Base-by-base conservation (phyloP, 2,113 vertebrate species). In the Carassius carassius region DNA sequence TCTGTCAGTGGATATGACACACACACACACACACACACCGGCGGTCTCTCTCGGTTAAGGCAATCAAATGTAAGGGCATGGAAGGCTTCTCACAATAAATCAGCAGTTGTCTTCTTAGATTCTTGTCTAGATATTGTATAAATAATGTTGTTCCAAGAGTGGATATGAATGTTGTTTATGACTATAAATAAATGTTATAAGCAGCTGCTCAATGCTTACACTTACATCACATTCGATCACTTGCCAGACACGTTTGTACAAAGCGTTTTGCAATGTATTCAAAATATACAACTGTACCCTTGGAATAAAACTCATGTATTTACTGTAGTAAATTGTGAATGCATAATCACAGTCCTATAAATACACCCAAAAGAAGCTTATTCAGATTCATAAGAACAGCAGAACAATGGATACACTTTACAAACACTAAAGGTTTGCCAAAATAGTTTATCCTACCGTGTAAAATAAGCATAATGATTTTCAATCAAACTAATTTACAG, bases 71-170 rank as follows among this genome's bases (percentile, higher is more conserved):
- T 51, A 63, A 69, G 21, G 76, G 10, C 44, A 51, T 51, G 25
- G 44, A 81, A 49, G 78, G 78, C 37, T 65, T 63, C 44, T 19
- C 79, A 6, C 16, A 80, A 41, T 19, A 47, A 80, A 80, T 80
- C 37, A 51, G 29, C 9, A 63, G n/a, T 44, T 79, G 78, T 79
- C n/a, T 79, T 25, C 58, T 79, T 23, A 2, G 1, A 62, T 79
- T 65, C 21, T 79, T 63, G n/a, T 79, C 37, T 79, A n/a, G 41
- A 73, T 23, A 47, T 23, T 63, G 35, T 7, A 79, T 79, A 25
- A 79, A 79, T 17, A 47, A 79, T 23, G 7, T 62, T 16, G 56
- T 41, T 62, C 21, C 32, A 62, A 21, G 35, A 78, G 70, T 44
- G 17, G 17, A 70, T 70, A 70, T 70, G 41, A 47, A 73, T 47